These are phyloP conservation scores for Drosophila nannoptera DNA, from an alignment of 1,140 invertebrate species.

Conservation along the genomic window DNA sequence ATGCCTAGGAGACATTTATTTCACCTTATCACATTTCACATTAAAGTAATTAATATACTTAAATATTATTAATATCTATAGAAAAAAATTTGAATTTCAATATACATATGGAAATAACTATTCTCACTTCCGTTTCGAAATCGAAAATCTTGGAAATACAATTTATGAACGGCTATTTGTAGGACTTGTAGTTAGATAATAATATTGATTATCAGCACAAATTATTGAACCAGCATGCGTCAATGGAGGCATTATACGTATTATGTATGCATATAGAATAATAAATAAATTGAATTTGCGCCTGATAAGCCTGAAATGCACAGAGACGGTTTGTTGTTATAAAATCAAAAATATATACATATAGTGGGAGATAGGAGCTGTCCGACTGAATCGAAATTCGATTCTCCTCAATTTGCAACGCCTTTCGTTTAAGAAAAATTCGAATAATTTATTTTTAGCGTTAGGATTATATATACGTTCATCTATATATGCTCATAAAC, in stretches of 20 bases:
- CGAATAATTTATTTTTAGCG: slow-evolving; percentile 22
- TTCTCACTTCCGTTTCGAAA: neutral
- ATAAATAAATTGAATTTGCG: slow-evolving; percentile 12
- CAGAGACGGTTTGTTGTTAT: slow-evolving; percentile 1
- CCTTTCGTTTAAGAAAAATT: neutral
- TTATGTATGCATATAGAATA: slow-evolving; percentile 12
- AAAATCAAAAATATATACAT: slow-evolving; percentile 1
- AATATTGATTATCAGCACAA: slow-evolving; percentile 43
- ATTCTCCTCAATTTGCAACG: neutral
- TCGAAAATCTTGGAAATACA: neutral
- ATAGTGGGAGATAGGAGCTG: neutral
- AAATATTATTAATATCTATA: neutral
- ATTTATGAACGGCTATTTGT: slow-evolving; percentile 19
- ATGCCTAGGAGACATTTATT: neutral
- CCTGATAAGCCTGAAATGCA: slow-evolving; percentile 29
- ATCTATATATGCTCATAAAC: slow-evolving; percentile 1
- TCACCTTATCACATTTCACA: neutral
- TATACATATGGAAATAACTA: neutral
- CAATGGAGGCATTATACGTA: slow-evolving; percentile 20
- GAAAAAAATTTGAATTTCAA: neutral
- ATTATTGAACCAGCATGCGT: slow-evolving; percentile 43
- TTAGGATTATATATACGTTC: slow-evolving; percentile 15
- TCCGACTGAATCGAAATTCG: neutral
- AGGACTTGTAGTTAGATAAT: slow-evolving; percentile 43
- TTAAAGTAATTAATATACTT: slow-evolving; percentile 1